Conservation (phyloP, 1,140 invertebrate species). For the Zaprionus davidi region DNA sequence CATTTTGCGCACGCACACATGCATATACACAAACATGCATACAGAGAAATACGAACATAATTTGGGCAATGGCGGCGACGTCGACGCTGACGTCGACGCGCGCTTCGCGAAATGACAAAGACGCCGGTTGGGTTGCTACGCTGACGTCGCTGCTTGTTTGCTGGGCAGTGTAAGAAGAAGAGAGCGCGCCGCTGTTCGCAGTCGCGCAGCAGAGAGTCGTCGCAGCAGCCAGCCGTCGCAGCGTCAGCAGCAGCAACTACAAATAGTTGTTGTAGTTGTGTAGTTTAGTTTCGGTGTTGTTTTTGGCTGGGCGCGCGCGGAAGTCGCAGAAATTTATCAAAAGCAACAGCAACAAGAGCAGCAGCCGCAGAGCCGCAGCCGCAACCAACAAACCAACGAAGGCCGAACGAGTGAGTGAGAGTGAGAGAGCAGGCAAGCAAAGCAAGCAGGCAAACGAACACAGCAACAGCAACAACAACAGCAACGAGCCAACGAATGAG, state of each 20-base stretch:
- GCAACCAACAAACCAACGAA: constrained; percentile 46
- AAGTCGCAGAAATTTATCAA: constrained; percentile 67
- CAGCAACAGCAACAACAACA: neutral
- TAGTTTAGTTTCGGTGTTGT: constrained; percentile 72
- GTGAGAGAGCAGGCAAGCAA: constrained; percentile 4
- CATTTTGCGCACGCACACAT: neutral
- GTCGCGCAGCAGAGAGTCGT: constrained; percentile 13
- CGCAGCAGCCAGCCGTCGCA: constrained; percentile 38
- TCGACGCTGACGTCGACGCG: constrained; percentile 28
- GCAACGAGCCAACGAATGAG: neutral
- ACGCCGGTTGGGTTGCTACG: constrained; percentile 50
- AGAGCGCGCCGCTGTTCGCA: constrained; percentile 2
- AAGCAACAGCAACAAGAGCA: constrained; percentile 28
- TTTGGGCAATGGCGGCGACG: constrained; percentile 52
- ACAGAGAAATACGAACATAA: constrained; percentile 42
- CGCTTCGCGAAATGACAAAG: constrained; percentile 56
- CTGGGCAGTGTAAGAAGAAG: constrained; percentile 47
- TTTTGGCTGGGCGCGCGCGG: constrained; percentile 68
- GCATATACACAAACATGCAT: constrained; percentile 2
- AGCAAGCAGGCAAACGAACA: constrained; percentile 5
- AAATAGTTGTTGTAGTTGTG: constrained; percentile 73
- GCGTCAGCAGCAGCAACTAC: constrained; percentile 63
- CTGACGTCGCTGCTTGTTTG: constrained; percentile 14
- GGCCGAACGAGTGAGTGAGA: constrained; percentile 38
- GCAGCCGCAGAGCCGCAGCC: constrained; percentile 17